Evolutionary conservation across 1,140 invertebrate species (phyloP).

Genomic region (Thaumetopoea pityocampa): DNA sequence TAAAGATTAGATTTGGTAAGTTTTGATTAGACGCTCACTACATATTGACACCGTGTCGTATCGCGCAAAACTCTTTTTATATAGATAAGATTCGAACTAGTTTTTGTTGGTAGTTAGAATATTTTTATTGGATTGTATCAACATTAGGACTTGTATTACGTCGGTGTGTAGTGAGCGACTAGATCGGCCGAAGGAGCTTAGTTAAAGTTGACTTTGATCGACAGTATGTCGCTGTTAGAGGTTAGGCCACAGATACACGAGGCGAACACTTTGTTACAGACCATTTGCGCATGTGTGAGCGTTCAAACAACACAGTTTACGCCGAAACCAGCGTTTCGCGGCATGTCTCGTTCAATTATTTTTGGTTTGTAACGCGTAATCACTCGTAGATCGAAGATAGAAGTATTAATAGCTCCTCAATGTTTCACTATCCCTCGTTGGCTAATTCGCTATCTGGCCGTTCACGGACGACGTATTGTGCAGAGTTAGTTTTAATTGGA

Average conservation of each 20-base stretch:
- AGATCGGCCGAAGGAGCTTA: conserved; percentile 16
- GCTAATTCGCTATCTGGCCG: too few species aligned
- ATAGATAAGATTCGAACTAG: conserved; percentile 11
- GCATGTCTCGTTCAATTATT: too few species aligned
- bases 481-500: too few species aligned
- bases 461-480: too few species aligned
- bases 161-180: conserved; percentile 26
- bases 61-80: conserved; percentile 11
- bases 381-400: too few species aligned
- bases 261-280: too few species aligned
- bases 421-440: too few species aligned
- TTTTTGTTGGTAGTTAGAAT: conserved; percentile 10
- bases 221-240: conserved; percentile 7
- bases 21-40: conserved; percentile 18
- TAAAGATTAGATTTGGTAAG: conserved; percentile 31
- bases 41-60: conserved; percentile 15
- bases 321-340: too few species aligned
- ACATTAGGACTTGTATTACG: conserved; percentile 4
- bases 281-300: too few species aligned
- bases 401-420: too few species aligned
- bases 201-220: conserved; percentile 17
- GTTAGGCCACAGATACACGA: not conserved
- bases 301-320: too few species aligned
- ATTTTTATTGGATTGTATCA: not conserved
- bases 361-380: too few species aligned